These are phyloP conservation scores for Parazoanthus darwini DNA, from an alignment of 92 coral and sea anemone species.

Conservation along the genomic window DNA sequence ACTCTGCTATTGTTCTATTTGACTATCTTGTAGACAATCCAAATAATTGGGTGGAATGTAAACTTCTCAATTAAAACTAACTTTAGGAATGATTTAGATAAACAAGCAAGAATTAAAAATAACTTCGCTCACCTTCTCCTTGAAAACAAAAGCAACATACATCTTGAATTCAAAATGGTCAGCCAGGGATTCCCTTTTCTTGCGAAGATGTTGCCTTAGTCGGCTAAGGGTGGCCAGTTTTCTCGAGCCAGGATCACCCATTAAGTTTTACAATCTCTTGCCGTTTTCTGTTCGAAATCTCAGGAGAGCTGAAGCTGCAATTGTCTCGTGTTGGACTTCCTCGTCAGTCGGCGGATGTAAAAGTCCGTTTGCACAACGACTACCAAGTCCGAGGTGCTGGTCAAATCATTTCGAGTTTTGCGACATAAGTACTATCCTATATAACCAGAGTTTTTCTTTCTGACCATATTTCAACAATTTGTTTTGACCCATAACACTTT, in stretches of 20 bases:
- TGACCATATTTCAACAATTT: conserved; percentile 63
- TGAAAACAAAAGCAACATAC: conserved; percentile 88
- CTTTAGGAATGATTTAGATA: background rate
- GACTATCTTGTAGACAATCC: background rate
- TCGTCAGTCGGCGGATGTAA: conserved; percentile 25
- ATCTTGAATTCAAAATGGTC: conserved; percentile 92
- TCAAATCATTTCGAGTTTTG: conserved; percentile 33
- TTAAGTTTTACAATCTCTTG: conserved; percentile 29
- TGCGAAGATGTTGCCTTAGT: conserved; percentile 78
- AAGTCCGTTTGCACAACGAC: conserved; percentile 27
- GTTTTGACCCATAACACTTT: too few species aligned
- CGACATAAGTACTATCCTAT: conserved; percentile 42
- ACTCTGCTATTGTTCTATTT: too few species aligned
- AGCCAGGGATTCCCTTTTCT: conserved; percentile 83
- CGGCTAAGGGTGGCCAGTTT: conserved; percentile 70
- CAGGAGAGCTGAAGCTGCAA: conserved; percentile 24
- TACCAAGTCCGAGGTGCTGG: conserved; percentile 18
- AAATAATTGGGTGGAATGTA: background rate
- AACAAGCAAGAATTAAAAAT: background rate
- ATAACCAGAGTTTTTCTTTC: conserved; percentile 64
- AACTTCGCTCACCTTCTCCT: conserved; percentile 80
- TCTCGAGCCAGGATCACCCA: conserved; percentile 85
- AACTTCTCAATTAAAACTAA: conserved; percentile 2
- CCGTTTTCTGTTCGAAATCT: conserved; percentile 47
- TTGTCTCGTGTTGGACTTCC: conserved; percentile 13